Conservation (phyloP, 2,797 vertebrate genomes). For the Clarias pachynema region DNA sequence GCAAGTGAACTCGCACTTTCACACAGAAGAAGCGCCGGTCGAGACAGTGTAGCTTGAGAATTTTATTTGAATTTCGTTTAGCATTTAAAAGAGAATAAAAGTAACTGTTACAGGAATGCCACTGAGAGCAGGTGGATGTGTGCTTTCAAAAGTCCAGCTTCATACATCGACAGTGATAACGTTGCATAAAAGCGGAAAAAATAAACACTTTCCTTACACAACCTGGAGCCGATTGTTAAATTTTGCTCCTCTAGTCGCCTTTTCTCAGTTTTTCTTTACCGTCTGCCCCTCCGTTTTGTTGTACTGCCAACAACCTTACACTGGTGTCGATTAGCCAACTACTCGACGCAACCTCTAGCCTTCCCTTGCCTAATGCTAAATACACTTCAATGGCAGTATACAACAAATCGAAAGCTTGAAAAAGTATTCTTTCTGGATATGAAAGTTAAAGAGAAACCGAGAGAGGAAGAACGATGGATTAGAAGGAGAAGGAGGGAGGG, state of each 20-base stretch:
- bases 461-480: conserved; percentile 13
- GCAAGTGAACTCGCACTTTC: background rate
- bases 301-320: background rate
- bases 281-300: background rate
- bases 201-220: background rate
- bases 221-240: background rate
- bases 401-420: background rate
- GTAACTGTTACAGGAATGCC: background rate
- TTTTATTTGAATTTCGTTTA: background rate
- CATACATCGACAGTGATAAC: background rate
- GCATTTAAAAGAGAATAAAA: background rate
- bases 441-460: background rate
- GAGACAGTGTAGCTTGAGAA: background rate
- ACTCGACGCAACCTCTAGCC: background rate
- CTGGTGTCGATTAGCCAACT: background rate
- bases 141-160: background rate
- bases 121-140: too few relatives aligned
- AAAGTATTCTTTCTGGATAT: background rate
- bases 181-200: background rate
- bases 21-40: background rate
- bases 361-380: background rate
- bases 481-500: conserved; percentile 16
- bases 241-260: background rate
- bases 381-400: background rate
- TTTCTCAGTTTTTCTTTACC: background rate